A percentile compares a stretch with the other conserved stretches of the same genome.
Evolutionary conservation across 2,113 vertebrate genomes (phyloP).

Genomic region (Xenotilapia flavipinnis): DNA sequence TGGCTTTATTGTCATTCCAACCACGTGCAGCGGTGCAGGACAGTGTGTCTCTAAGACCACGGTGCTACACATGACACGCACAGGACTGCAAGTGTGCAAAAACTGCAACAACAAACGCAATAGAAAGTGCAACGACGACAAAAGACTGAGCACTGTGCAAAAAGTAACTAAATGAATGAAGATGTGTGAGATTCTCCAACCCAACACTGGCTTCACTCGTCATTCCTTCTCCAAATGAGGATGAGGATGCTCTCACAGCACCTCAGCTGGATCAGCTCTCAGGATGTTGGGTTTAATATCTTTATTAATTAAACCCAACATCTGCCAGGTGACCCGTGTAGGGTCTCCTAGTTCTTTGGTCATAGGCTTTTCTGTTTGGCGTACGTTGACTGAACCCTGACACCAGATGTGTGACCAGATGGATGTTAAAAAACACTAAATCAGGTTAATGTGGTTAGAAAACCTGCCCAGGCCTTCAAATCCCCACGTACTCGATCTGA

Average conservation of each 20-base stretch:
- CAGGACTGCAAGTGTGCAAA: not conserved
- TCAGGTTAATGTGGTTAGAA: not conserved
- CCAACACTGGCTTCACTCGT: not conserved
- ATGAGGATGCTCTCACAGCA: not conserved
- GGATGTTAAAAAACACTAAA: not conserved
- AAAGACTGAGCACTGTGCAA: not conserved
- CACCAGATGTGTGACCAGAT: not conserved
- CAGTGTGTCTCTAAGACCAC: not conserved
- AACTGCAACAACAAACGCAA: not conserved
- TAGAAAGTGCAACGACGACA: not conserved
- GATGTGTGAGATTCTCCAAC: not conserved
- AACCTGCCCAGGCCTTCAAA: not conserved
- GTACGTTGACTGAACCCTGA: not conserved
- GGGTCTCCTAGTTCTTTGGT: not conserved
- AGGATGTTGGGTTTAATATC: not conserved
- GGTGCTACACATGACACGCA: not conserved
- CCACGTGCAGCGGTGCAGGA: not conserved
- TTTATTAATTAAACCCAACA: not conserved
- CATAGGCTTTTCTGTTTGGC: fast-evolving
- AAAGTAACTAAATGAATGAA: not conserved
- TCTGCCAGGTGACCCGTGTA: not conserved
- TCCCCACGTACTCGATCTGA: fast-evolving
- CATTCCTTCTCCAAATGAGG: not conserved
- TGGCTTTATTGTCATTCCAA: not conserved
- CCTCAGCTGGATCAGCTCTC: not conserved